These are phyloP conservation scores for Delphinus delphis DNA, from an alignment of 2,113 vertebrate species.

Conservation along the genomic window DNA sequence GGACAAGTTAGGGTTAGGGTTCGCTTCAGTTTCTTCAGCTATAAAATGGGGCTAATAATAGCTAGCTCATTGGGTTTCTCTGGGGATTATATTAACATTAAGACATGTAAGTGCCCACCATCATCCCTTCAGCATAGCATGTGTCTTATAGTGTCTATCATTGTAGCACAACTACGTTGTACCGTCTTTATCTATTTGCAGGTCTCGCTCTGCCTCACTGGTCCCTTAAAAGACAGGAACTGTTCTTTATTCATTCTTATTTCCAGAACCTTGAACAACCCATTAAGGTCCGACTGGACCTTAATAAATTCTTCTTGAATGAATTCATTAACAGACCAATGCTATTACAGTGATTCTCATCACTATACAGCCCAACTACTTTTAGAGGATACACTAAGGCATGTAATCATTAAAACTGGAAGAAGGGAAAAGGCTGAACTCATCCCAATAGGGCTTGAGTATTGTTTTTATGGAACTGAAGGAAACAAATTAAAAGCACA, in stretches of 20 bases:
- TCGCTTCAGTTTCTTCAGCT: not conserved
- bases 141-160: not conserved
- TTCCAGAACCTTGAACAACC: not conserved
- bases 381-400: not conserved
- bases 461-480: not conserved
- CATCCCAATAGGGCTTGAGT: not conserved
- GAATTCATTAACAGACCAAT: not conserved
- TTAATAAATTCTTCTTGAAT: not conserved
- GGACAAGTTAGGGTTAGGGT: not conserved
- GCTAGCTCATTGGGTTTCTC: not conserved
- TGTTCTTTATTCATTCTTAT: not conserved
- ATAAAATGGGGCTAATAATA: not conserved
- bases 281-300: no score
- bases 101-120: not conserved
- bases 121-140: not conserved
- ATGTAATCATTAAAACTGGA: not conserved
- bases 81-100: not conserved
- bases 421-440: not conserved
- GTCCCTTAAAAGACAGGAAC: not conserved
- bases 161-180: not conserved
- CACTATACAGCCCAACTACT: not conserved
- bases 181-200: not conserved
- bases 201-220: not conserved
- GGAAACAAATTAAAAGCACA: conserved; percentile 50
- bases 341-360: not conserved